Base-by-base conservation (phyloP, 1,140 invertebrate genomes). In the Aphis craccivora region DNA sequence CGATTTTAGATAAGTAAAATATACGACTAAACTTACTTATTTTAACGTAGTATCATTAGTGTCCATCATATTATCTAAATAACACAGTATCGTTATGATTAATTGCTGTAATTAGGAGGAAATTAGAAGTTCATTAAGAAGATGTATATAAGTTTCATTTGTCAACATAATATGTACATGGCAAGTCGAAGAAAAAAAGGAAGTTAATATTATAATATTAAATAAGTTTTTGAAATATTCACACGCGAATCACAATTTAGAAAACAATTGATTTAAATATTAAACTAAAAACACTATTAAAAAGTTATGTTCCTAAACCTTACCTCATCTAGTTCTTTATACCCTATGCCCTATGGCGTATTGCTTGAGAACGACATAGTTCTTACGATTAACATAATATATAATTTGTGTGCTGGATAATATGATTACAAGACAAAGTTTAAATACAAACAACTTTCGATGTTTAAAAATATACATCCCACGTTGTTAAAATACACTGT, bases 31-130 rank as follows among this genome's bases (percentile, higher is more conserved):
- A 48, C 45, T 45, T 87, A 35, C 22, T 87, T 48, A 37, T 87
- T 87, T 48, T 48, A 30, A 87, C 45, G 43, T 20, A 45, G 18
- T 87, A 25, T 87, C 84, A 87, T 48, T 87, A 48, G 43, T n/a
- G 40, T 87, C 43, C 43, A 45, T 87, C 84, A 35, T 87, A 48
- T 48, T 87, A 48, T 48, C 37, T 45, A 30, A 86, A 86, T 86
- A 86, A 86, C 83, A 40, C 20, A 84, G 83, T 84, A 25, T 86
- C 40, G 40, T 45, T 45, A 86, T 86, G 84, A 86, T 86, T 86
- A 86, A 86, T 86, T 45, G n/a, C 84, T 30, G 84, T 86, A 86
- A 86, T 87, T 87, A 48, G 86, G 51, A 87, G 86, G 48, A 87
- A 48, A 87, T 87, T 87, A 86, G 84, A 25, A 45, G 25, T 30